phyloP scores from a whole-genome alignment of 2,888 invertebrate genomes.

The Opisthograptis luteolata region DNA sequence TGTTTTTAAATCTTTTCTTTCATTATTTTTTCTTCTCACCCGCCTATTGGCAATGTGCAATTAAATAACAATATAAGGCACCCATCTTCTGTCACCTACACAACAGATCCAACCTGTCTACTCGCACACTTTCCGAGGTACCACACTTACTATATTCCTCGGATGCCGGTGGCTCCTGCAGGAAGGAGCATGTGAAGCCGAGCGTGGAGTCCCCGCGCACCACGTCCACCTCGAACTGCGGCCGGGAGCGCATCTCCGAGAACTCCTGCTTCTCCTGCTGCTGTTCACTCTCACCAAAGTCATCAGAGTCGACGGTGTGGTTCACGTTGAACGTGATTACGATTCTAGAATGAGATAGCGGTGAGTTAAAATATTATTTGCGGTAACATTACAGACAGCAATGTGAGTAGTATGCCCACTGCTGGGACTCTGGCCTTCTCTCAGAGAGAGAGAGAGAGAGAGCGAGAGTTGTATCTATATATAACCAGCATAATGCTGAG shows the following conservation, averaged over 20 bases:
- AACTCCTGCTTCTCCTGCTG: constrained; percentile 89
- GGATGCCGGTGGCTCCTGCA: constrained; percentile 86
- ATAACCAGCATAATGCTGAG: too few species aligned
- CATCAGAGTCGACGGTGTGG: constrained; percentile 95
- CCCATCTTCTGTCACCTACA: too few species aligned
- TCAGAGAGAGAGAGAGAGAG: too few species aligned
- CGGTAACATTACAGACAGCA: too few species aligned
- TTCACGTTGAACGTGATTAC: constrained; percentile 95
- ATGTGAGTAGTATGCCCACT: too few species aligned
- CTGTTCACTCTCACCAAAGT: constrained; percentile 87
- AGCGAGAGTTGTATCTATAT: too few species aligned
- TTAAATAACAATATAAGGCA: neutral
- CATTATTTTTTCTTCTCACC: too few species aligned
- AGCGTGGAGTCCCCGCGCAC: constrained; percentile 90
- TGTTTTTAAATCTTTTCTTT: too few species aligned
- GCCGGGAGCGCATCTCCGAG: constrained; percentile 95
- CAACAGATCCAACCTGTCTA: too few species aligned
- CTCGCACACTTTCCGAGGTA: neutral
- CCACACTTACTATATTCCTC: constrained; percentile 87
- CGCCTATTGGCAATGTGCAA: too few species aligned
- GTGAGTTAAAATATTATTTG: too few species aligned
- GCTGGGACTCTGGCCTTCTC: too few species aligned
- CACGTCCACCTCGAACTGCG: constrained; percentile 95
- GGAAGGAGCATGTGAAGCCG: constrained; percentile 93
- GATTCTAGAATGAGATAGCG: constrained; percentile 47